phyloP scores from a whole-genome alignment of 2,888 invertebrate genomes.

The Nineta flava region DNA sequence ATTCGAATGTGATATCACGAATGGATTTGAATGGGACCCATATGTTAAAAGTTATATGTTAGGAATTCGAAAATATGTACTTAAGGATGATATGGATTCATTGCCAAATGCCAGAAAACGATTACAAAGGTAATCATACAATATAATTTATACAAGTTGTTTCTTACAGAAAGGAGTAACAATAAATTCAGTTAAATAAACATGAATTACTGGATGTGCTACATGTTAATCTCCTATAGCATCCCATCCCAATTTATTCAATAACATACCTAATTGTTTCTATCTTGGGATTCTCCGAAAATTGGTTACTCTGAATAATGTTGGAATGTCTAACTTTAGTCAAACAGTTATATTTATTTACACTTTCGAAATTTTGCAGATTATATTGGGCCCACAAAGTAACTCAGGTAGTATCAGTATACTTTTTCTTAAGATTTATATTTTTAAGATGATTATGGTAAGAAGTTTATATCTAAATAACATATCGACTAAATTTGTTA shows the following conservation, averaged over 20 bases:
- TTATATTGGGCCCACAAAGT: slow-evolving; percentile 51
- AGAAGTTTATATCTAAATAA: too few relatives aligned
- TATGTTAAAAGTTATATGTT: slow-evolving; percentile 69
- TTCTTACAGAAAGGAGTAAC: neutral
- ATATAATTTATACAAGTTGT: neutral
- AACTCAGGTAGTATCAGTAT: slow-evolving; percentile 42
- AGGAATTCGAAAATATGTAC: slow-evolving; percentile 67
- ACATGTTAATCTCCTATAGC: slow-evolving; percentile 2
- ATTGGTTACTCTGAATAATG: too few relatives aligned
- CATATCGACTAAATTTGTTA: too few relatives aligned
- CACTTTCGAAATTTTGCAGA: slow-evolving; percentile 26
- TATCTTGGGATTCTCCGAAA: too few relatives aligned
- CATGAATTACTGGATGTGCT: too few relatives aligned
- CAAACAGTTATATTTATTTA: too few relatives aligned
- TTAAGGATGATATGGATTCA: slow-evolving; percentile 57
- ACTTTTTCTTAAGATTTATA: slow-evolving; percentile 19
- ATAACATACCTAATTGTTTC: too few relatives aligned
- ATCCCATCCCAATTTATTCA: slow-evolving; percentile 6
- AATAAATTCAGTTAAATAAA: too few relatives aligned
- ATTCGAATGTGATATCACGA: slow-evolving; percentile 34
- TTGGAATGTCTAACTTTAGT: too few relatives aligned
- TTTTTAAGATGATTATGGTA: slow-evolving; percentile 10
- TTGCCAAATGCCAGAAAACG: slow-evolving; percentile 46
- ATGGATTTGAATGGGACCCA: slow-evolving; percentile 55
- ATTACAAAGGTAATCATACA: slow-evolving; percentile 36